Evolutionary conservation across 2,888 invertebrate species (phyloP).

Genomic region (Limnephilus auricula): DNA sequence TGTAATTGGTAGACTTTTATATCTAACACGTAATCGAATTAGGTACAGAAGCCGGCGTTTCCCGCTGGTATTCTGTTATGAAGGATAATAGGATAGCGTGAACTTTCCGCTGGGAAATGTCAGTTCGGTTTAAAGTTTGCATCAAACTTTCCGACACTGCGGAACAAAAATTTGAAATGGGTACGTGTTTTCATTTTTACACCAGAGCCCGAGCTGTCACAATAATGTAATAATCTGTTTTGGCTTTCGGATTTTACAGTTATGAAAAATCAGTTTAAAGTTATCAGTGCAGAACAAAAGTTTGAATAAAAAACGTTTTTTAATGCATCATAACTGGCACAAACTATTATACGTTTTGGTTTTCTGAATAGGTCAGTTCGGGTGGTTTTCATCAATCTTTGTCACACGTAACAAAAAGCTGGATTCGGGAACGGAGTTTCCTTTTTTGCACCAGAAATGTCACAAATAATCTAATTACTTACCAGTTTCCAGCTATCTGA

Average conservation of each 20-base stretch:
- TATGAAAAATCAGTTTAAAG: neutral
- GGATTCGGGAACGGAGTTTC: neutral
- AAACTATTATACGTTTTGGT: too few relatives aligned
- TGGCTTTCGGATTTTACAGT: neutral
- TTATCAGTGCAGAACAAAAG: neutral
- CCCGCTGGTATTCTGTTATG: neutral
- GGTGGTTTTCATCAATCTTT: neutral
- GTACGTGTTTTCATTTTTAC: neutral
- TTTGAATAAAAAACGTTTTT: neutral
- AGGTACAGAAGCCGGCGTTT: neutral
- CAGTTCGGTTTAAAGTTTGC: constrained; percentile 12
- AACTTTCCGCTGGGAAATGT: constrained; percentile 1
- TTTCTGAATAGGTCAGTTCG: too few relatives aligned
- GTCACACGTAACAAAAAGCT: neutral
- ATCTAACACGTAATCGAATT: neutral
- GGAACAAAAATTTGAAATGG: neutral
- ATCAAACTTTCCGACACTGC: neutral
- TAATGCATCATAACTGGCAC: neutral
- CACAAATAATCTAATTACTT: neutral
- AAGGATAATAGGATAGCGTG: neutral
- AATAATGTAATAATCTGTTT: neutral
- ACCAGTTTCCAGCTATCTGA: neutral
- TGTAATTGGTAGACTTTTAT: neutral
- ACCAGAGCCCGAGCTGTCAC: neutral
- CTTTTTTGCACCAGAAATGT: neutral